A percentile compares a stretch with the other conserved stretches of the same genome.
Conservation (phyloP, 2,888 invertebrate genomes). For the Hetaerina titia region DNA sequence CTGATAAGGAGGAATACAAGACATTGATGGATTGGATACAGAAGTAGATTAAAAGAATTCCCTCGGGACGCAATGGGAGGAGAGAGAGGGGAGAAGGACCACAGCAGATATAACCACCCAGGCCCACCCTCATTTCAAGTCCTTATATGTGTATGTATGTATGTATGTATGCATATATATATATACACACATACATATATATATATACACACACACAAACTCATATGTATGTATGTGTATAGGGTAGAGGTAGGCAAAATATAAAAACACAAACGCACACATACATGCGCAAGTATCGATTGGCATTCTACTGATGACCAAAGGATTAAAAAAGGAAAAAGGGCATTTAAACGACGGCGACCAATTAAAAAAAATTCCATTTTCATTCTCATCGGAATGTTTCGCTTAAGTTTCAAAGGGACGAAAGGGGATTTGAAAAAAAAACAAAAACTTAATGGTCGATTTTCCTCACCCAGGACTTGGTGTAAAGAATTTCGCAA, state of each 20-base stretch:
- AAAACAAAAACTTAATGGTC: not conserved
- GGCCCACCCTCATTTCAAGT: not conserved
- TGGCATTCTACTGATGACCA: not conserved
- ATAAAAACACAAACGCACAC: no score
- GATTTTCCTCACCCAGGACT: no score
- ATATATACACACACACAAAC: no score
- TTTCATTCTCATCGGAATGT: not conserved
- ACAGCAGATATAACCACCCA: not conserved
- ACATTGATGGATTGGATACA: slow-evolving; percentile 39
- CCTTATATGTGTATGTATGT: no score
- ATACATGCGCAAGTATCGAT: not conserved
- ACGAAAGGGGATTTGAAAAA: not conserved
- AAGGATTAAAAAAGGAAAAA: not conserved
- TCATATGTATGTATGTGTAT: no score
- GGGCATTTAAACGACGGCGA: no score
- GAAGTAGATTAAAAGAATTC: slow-evolving; percentile 39
- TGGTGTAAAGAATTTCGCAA: no score
- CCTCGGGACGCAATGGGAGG: not conserved
- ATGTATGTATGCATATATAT: no score
- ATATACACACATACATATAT: no score
- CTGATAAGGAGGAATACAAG: slow-evolving; percentile 35
- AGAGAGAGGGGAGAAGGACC: not conserved
- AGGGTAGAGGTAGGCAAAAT: no score
- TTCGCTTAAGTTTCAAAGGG: not conserved
- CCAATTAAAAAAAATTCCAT: not conserved